A percentile compares a stretch with the other conserved stretches of the same genome.
Evolutionary conservation across 2,888 invertebrate genomes (phyloP).

Genomic region (Philonicus albiceps): DNA sequence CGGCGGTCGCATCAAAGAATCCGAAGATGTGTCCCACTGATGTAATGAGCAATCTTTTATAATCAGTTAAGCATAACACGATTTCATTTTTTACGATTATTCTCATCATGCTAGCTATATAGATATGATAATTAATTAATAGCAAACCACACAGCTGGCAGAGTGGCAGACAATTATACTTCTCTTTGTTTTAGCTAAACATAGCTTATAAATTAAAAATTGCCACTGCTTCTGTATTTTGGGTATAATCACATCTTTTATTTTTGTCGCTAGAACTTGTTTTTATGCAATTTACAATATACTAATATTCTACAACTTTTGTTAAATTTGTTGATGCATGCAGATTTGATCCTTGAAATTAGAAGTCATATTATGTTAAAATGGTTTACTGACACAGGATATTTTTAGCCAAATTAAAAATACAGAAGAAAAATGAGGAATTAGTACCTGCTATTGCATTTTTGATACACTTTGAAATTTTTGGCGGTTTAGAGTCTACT

Average conservation of each 20-base stretch:
- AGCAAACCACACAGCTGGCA: background rate
- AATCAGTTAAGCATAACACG: background rate
- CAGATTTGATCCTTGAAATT: background rate
- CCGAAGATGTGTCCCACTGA: background rate
- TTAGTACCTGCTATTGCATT: no score
- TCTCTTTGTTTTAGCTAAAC: background rate
- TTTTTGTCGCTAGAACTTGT: background rate
- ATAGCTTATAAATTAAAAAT: background rate
- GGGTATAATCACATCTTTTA: background rate
- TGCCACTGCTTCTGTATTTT: background rate
- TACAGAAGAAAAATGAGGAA: no score
- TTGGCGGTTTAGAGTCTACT: no score
- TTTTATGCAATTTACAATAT: background rate
- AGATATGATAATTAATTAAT: background rate
- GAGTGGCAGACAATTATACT: background rate
- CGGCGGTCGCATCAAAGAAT: background rate
- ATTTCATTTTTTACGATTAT: background rate
- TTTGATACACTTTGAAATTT: no score
- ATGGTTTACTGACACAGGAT: no score
- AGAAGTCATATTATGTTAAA: no score
- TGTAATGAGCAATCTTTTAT: background rate
- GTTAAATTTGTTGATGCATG: background rate
- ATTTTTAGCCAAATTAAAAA: no score
- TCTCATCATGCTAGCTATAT: background rate
- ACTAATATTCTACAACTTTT: background rate